Evolutionary conservation across 2,113 vertebrate species (phyloP), one percentile per base, ranked within the genome.

Genomic region (Aspiorhynchus laticeps): DNA sequence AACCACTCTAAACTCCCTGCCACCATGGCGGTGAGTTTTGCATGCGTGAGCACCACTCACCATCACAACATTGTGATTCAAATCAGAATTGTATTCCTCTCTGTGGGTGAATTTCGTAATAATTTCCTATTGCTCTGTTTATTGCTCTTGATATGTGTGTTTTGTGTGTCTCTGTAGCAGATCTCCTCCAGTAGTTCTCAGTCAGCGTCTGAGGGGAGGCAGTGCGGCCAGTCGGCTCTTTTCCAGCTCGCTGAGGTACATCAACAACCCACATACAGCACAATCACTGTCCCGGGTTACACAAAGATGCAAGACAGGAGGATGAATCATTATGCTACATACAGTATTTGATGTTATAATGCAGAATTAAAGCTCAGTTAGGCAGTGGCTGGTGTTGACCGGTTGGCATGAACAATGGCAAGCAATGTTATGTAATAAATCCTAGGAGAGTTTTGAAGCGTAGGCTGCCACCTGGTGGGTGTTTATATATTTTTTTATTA

Each of bases 221-320:
- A 95, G 31, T 97, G 95, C 92, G 94, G 96, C 88, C 95, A 95
- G 92, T 96, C 96, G 15, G 95, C 96, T 74, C 96, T 96, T 89
- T 97, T 98, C 94, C 96, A 96, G 91, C 95, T 97, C 80, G 96
- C 96, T 91, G 95, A 98, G 95, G 95, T 97, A 96, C 51, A 82
- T 43, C 12, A 82, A 12, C 15, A 33, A 28, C 38, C 59, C 51
- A 78, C 26, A 65, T 33, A 83, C 21, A 24, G 15, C 38, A 79
- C 8, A 59, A 33, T 41, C 31, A 73, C 31, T 24, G 43, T 61
- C 19, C 36, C 2, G 0, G 53, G 15, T 31, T 80, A 43, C 56
- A 43, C 24, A 51, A 3, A 46, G n/a, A 81, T 33, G 59, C 19
- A 7, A 74, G 78, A 81, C 77, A 12, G 19, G 74, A 24, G 21